phyloP scores from a whole-genome alignment of 2,113 vertebrate genomes.

The Choloepus hoffmanni region DNA sequence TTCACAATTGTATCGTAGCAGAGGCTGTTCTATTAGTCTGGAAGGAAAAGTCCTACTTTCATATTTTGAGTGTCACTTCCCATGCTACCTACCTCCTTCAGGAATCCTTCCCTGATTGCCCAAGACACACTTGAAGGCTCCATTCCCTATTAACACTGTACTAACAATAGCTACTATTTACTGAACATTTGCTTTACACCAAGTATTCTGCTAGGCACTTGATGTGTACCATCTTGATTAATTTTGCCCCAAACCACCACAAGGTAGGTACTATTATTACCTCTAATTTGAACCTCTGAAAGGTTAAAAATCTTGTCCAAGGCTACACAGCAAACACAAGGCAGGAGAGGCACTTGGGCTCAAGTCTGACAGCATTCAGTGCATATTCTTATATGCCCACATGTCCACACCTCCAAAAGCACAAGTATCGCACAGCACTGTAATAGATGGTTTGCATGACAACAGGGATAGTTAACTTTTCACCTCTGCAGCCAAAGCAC shows the following conservation, averaged over 20 bases:
- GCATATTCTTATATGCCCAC: not conserved
- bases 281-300: not conserved
- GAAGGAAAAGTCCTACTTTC: not conserved
- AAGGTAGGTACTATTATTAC: not conserved
- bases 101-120: not conserved
- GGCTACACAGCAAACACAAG: not conserved
- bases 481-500: conserved; percentile 1
- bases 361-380: not conserved
- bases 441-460: not conserved
- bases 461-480: not conserved
- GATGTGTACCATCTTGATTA: not conserved
- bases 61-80: not conserved
- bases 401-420: not conserved
- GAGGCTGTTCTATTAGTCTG: not conserved
- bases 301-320: not conserved
- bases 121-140: not conserved
- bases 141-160: not conserved
- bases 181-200: not conserved
- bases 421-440: not conserved
- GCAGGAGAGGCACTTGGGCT: not conserved
- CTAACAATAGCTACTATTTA: not conserved
- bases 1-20: not conserved
- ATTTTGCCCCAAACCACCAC: conserved; percentile 10
- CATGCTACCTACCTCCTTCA: not conserved
- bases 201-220: not conserved